Conservation (phyloP, 37 sponge, comb jelly and placozoan species). For the Oopsacas minuta region DNA sequence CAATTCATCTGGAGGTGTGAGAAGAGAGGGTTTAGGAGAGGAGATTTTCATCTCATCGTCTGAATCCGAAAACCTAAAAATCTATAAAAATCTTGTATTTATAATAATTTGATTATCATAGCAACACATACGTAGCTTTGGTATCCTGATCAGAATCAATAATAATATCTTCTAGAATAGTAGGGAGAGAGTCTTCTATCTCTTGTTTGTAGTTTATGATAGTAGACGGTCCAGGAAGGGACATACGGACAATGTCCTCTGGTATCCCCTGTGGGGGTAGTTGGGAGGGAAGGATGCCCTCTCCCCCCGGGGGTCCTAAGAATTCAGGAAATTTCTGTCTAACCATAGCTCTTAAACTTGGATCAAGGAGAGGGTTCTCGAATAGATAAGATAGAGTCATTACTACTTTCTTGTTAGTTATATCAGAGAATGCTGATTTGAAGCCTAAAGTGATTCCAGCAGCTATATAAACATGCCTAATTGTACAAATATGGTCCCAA, state of each 20-base stretch:
- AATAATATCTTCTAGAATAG: neutral
- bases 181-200: neutral
- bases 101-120: no score
- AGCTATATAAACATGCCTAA: no score
- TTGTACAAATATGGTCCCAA: no score
- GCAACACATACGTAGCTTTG: neutral
- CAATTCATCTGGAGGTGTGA: neutral
- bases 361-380: constrained; percentile 52
- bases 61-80: neutral
- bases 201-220: neutral
- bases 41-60: neutral
- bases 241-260: neutral
- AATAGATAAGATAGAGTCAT: constrained; percentile 46
- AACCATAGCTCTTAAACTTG: constrained; percentile 33
- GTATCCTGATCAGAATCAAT: neutral
- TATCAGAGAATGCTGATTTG: constrained; percentile 23
- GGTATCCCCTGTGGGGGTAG: neutral
- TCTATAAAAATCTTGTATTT: no score
- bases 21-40: neutral
- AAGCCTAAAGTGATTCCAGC: no score
- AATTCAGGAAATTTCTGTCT: constrained; percentile 48
- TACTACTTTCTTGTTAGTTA: constrained; percentile 23
- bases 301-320: neutral
- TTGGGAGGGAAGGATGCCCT: no score
- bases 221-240: neutral